phyloP scores from a whole-genome alignment of 2,888 invertebrate genomes.

The Keiferia lycopersicella region DNA sequence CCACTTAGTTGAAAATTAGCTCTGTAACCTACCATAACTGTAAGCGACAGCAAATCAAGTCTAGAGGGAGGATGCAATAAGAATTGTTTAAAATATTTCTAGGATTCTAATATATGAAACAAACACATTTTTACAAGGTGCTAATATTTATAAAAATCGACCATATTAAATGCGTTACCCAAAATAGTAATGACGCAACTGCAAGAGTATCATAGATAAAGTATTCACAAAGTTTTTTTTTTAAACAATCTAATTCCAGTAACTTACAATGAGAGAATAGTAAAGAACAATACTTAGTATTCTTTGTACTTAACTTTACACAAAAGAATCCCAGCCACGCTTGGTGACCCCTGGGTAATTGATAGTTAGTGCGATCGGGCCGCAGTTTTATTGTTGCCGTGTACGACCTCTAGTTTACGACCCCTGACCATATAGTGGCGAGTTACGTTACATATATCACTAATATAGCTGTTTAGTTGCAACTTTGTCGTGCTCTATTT shows the following conservation, averaged over 20 bases:
- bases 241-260: not conserved
- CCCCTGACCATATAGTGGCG: conserved; percentile 11
- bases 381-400: conserved; percentile 39
- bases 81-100: no score
- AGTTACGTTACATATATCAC: conserved; percentile 11
- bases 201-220: no score
- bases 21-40: not conserved
- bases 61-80: no score
- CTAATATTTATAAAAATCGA: no score
- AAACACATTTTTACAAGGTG: no score
- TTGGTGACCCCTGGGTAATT: conserved; percentile 35
- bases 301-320: not conserved
- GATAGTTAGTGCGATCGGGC: conserved; percentile 41
- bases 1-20: not conserved
- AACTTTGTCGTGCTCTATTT: conserved; percentile 10
- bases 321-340: conserved; percentile 2
- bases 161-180: no score
- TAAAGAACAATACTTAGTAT: not conserved
- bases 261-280: no score
- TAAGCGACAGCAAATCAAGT: not conserved
- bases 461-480: conserved; percentile 1
- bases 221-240: no score
- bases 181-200: no score
- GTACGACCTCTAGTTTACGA: conserved; percentile 20
- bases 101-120: no score